phyloP scores from a whole-genome alignment of 2,113 vertebrate genomes.

The Otocyon megalotis region DNA sequence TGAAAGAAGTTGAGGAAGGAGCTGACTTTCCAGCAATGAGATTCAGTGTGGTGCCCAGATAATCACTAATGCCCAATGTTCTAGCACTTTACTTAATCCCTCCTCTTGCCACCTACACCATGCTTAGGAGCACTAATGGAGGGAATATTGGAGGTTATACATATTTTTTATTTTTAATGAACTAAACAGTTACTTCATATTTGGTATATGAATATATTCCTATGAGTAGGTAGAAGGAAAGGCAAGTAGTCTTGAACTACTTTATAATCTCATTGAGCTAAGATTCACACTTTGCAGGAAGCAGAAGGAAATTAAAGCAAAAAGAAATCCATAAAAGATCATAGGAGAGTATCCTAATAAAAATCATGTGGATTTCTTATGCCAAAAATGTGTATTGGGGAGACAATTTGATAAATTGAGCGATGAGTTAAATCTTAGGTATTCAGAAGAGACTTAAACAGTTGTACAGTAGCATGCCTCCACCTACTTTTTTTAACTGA shows the following conservation, averaged over 20 bases:
- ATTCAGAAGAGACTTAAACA: neutral
- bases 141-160: neutral
- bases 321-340: neutral
- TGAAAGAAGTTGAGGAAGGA: neutral
- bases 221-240: neutral
- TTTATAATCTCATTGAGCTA: neutral
- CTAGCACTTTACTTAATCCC: neutral
- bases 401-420: neutral
- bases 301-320: neutral
- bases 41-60: neutral
- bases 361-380: neutral
- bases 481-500: neutral
- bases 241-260: neutral
- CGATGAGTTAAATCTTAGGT: neutral
- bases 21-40: neutral
- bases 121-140: neutral
- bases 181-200: neutral
- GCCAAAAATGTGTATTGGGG: neutral
- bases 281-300: neutral
- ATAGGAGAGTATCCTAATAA: neutral
- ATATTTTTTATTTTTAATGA: neutral
- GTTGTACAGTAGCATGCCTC: neutral
- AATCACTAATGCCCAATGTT: neutral
- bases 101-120: neutral
- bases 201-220: neutral